Evolutionary conservation across 2,797 vertebrate genomes (phyloP).

Genomic region (Acanthurus tractus): DNA sequence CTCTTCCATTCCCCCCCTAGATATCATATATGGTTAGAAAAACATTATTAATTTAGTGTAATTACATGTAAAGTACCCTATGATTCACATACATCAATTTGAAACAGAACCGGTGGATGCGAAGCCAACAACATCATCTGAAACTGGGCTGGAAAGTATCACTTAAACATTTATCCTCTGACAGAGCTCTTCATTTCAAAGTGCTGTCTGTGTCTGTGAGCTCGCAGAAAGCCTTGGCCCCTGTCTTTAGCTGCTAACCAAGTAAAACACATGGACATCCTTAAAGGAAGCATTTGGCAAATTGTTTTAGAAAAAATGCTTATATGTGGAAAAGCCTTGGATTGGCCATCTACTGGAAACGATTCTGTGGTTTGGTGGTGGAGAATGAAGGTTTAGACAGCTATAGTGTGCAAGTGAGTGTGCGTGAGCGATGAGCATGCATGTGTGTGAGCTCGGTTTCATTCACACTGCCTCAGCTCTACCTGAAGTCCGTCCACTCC

Average conservation of each 20-base stretch:
- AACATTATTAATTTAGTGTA: conserved; percentile 63
- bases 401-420: conserved; percentile 58
- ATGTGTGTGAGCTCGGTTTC: conserved; percentile 41
- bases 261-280: conserved; percentile 83
- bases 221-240: conserved; percentile 49
- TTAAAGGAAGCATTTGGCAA: conserved; percentile 86
- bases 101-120: conserved; percentile 48
- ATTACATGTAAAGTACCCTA: conserved; percentile 63
- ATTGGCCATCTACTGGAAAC: conserved; percentile 75
- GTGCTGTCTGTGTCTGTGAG: conserved; percentile 61
- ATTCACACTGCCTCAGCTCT: conserved; percentile 41
- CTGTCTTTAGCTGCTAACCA: conserved; percentile 69
- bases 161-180: conserved; percentile 65
- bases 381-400: conserved; percentile 70
- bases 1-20: conserved; percentile 18
- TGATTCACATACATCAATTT: conserved; percentile 59
- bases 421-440: conserved; percentile 32
- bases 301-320: conserved; percentile 80
- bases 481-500: conserved; percentile 37
- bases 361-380: conserved; percentile 72
- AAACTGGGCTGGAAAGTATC: conserved; percentile 72
- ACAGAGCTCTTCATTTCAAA: conserved; percentile 71
- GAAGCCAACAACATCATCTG: conserved; percentile 65
- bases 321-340: conserved; percentile 82
- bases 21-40: conserved; percentile 43